Evolutionary conservation across 1,140 invertebrate genomes (phyloP).

Genomic region (Mya arenaria): DNA sequence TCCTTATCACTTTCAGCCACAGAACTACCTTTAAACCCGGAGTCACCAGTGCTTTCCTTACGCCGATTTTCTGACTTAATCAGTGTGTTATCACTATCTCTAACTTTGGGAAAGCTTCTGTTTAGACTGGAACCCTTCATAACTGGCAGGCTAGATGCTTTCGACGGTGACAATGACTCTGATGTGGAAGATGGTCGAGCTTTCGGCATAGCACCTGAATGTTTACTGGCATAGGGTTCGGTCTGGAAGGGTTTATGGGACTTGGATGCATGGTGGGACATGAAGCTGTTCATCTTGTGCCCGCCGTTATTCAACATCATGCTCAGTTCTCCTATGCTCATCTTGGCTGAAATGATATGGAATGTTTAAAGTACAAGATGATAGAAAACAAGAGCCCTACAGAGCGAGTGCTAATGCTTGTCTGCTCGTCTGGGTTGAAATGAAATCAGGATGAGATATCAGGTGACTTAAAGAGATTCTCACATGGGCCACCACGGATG

Average conservation of each 20-base stretch:
- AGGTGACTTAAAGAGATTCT: too few species aligned
- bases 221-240: not conserved
- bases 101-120: slow-evolving; percentile 39
- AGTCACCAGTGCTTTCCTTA: slow-evolving; percentile 9
- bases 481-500: too few species aligned
- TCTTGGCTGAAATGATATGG: slow-evolving; percentile 37
- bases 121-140: slow-evolving; percentile 31
- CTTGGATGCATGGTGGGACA: slow-evolving; percentile 9
- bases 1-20: not conserved
- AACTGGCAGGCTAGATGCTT: slow-evolving; percentile 26
- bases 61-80: not conserved
- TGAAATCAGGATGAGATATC: too few species aligned
- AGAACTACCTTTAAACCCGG: slow-evolving; percentile 5
- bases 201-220: not conserved
- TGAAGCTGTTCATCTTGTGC: not conserved
- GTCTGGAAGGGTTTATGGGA: not conserved
- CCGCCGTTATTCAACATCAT: slow-evolving; percentile 29
- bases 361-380: too few species aligned
- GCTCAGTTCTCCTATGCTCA: slow-evolving; percentile 42
- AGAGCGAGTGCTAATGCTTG: too few species aligned
- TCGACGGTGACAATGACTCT: not conserved
- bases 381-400: too few species aligned
- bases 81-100: slow-evolving; percentile 27
- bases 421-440: too few species aligned
- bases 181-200: not conserved